phyloP scores from a whole-genome alignment of 2,113 vertebrate species.

The Patagioenas fasciata region DNA sequence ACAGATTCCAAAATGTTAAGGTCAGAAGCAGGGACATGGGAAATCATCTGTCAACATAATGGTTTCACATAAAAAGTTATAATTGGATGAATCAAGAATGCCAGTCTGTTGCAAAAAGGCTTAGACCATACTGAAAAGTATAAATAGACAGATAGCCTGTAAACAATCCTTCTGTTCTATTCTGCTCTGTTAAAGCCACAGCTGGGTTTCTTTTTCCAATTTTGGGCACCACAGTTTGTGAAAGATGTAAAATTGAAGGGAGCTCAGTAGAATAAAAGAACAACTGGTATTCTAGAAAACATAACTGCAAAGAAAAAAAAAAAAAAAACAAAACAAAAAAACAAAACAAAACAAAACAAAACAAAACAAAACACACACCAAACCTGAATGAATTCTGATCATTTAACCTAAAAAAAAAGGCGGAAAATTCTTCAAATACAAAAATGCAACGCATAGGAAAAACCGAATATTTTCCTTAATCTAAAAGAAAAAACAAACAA shows the following conservation, averaged over 20 bases:
- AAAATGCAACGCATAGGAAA: not conserved
- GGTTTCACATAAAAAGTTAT: not conserved
- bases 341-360: too few species aligned
- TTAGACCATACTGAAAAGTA: not conserved
- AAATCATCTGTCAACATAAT: not conserved
- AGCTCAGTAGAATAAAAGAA: not conserved
- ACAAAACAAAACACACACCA: too few species aligned
- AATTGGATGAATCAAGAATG: not conserved
- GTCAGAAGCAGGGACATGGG: not conserved
- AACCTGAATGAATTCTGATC: not conserved
- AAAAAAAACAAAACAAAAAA: too few species aligned
- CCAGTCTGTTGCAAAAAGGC: not conserved
- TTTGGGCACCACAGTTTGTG: slow-evolving; percentile 8
- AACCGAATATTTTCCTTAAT: not conserved
- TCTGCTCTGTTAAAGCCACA: slow-evolving; percentile 10
- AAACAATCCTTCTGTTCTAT: not conserved
- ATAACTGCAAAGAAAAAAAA: not conserved
- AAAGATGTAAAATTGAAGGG: slow-evolving; percentile 11
- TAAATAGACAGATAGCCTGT: not conserved
- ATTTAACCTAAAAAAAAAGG: not conserved
- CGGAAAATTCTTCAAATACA: not conserved
- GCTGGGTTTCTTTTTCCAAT: slow-evolving; percentile 30
- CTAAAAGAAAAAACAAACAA: not conserved
- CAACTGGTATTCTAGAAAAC: slow-evolving; percentile 11
- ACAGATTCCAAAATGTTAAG: not conserved